Base-by-base conservation (phyloP, 1,140 invertebrate genomes). In the Tetramorium simillimum region DNA sequence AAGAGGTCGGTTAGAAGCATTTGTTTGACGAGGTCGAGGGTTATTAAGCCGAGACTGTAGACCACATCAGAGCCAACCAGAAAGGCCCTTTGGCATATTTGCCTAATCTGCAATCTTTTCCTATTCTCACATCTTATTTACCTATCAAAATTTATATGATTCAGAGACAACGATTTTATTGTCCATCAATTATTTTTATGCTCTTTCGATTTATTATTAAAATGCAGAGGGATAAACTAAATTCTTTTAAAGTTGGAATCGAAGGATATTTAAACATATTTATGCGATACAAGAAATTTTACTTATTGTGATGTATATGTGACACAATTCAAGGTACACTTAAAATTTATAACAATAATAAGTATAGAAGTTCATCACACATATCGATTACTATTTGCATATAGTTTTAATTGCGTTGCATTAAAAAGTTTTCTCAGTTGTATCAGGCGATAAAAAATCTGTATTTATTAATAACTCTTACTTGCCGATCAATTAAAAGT, bases 21-120 rank as follows among this genome's bases (percentile, higher is more conserved):
- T 95, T 94, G 94, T 95, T 95, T 94, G 94, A 94, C 92, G 91
- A 95, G 93, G 94, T 94, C 93, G 93, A 94, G 92, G 93, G 93
- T 94, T 95, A 95, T 95, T 95, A 95, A 95, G 93, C 93, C 91
- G 91, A 92, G 87, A 88, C 94, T 93, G 90, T 92, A 94, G 93
- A 95, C 94, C 94, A 95, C 95, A 95, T 95, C 95, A 95, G 93
- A 95, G 94, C 91, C 90, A 92, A 90, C 90, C 86, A 85, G 90
- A 89, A 90, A 91, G 90, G 85, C 90, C 93, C 87, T 90, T 93
- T 90, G 92, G 92, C 91, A 93, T 93, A 93, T 94, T 93, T 92
- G 89, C 92, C 88, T 88, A 88, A 70, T 65, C 85, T 78, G 46
- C 76, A 89, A 81, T 69, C 89, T 82, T 87, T 89, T 89, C 86